Conservation (phyloP, 2,113 vertebrate species). For the Okapia johnstoni region DNA sequence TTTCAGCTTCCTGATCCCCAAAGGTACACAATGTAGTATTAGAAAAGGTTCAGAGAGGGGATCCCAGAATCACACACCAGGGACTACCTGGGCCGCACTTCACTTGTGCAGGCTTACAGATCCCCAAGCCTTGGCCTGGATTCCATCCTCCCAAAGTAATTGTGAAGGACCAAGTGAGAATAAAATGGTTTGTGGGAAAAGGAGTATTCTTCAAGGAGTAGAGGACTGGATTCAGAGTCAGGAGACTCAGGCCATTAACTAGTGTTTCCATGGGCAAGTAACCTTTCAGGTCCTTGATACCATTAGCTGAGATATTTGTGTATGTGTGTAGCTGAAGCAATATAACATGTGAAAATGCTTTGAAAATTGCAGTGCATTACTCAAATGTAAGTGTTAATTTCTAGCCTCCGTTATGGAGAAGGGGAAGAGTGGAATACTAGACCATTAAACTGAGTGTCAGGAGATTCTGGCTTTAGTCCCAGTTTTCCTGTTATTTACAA, state of each 20-base stretch:
- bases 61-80: neutral
- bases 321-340: neutral
- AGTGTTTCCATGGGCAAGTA: neutral
- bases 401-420: neutral
- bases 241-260: neutral
- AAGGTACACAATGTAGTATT: neutral
- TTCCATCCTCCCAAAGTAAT: neutral
- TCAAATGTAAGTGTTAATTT: slow-evolving; percentile 16
- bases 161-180: neutral
- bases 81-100: neutral
- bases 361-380: neutral
- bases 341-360: neutral
- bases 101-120: neutral
- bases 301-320: neutral
- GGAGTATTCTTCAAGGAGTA: neutral
- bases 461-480: neutral
- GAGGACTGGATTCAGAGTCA: neutral
- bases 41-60: neutral
- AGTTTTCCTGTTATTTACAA: neutral
- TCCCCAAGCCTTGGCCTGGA: neutral
- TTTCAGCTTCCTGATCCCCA: neutral
- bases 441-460: neutral
- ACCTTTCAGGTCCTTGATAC: neutral
- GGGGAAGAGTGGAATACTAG: neutral
- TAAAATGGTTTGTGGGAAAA: neutral